Base-by-base conservation (phyloP, 2,888 invertebrate genomes). In the Meghimatium bilineatum region DNA sequence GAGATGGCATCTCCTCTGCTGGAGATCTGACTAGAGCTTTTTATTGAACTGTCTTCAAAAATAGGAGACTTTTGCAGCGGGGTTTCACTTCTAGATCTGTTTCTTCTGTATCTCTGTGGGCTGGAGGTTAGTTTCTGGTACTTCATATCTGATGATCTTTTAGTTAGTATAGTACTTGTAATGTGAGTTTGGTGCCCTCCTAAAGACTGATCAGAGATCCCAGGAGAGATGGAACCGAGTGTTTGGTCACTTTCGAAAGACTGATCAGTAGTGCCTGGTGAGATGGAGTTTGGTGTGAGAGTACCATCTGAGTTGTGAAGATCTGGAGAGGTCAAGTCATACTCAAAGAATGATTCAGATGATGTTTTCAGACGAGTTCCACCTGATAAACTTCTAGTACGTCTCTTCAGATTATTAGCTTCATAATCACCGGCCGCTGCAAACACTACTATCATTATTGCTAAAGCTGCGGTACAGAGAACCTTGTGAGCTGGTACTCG, bases 1-100 rank as follows among this genome's bases (percentile, higher is more conserved):
- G 90, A 89, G 20, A 89, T 88, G 34, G 85, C 82, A 49, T 87
- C 87, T 38, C 86, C 86, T 63, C 67, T 72, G 20, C 71, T 84
- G 10, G n/a, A 23, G 12, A 20, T 38, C 32, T 44, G 71, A 23
- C 63, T 67, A 23, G 29, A 36, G 8, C 17, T 56, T 38, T 34
- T 23, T 12, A 44, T 38, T 20, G 29, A 44, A 34, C 34, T 38
- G 20, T 56, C 72, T 44, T 23, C 38, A 26, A 52, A 14, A n/a
- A 36, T 63, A 66, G 36, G 36, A 29, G 74, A 29, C 36, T 63
- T 81, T 52, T 66, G 69, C 23, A 29, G 8, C 23, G 66, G n/a
- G 10, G n/a, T 26, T n/a, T 69, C 75, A 8, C 52, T n/a, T 60
- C 69, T 75, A 10, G 67, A 77, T 49, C 34, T 49, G 14, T 34